A percentile compares a stretch with the other conserved stretches of the same genome.
Conservation (phyloP, 1,140 invertebrate species). For the Phthorimaea operculella region DNA sequence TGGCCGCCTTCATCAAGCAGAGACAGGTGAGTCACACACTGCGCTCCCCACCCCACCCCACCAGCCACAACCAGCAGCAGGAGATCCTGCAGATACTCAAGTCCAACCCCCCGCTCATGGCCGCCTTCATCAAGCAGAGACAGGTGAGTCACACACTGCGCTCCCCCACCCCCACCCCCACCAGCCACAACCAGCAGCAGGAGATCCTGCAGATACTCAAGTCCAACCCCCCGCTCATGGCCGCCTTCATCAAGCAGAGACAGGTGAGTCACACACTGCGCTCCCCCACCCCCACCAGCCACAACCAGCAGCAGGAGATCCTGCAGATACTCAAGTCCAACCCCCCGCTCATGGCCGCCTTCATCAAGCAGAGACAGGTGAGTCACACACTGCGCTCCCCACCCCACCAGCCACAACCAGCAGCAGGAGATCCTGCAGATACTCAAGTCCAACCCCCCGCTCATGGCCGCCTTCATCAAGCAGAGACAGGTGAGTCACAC, state of each 20-base stretch:
- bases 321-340: no score
- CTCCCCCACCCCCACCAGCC: no score
- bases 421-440: no score
- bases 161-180: no score
- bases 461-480: slow-evolving; percentile 98
- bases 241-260: slow-evolving; percentile 94
- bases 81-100: slow-evolving; percentile 94
- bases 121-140: slow-evolving; percentile 94
- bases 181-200: slow-evolving; percentile 91
- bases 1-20: slow-evolving; percentile 97
- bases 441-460: slow-evolving; percentile 92
- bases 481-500: slow-evolving; percentile 80
- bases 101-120: slow-evolving; percentile 95
- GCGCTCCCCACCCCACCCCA: slow-evolving; percentile 87
- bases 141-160: slow-evolving; percentile 81
- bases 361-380: no score
- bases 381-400: no score
- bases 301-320: no score
- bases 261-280: slow-evolving; percentile 74
- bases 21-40: slow-evolving; percentile 81
- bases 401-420: no score
- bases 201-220: slow-evolving; percentile 94
- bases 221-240: slow-evolving; percentile 96
- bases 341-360: no score
- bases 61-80: slow-evolving; percentile 91